A percentile compares a stretch with the other conserved stretches of the same genome.
phyloP scores from a whole-genome alignment of 2,888 invertebrate species.

The Scotopteryx bipunctaria region DNA sequence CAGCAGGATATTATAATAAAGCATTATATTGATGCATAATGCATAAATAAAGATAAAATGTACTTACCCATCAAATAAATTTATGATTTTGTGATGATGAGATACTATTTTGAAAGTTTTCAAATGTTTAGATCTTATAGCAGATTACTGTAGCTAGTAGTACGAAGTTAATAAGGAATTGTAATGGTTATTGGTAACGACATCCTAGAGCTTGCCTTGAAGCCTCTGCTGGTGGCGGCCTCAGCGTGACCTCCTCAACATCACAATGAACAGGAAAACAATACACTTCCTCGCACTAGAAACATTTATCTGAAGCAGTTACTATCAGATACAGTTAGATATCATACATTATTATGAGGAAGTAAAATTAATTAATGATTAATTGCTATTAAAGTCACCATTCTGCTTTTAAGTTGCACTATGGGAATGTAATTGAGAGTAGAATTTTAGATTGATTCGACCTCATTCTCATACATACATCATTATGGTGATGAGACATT shows the following conservation, averaged over 20 bases:
- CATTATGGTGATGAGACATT: slow-evolving; percentile 2
- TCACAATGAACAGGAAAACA: slow-evolving; percentile 48
- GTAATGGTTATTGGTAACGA: slow-evolving; percentile 30
- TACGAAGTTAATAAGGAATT: slow-evolving; percentile 5
- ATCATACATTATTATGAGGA: slow-evolving; percentile 3
- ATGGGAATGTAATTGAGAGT: slow-evolving; percentile 5
- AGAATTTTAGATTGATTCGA: not conserved
- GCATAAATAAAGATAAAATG: too few relatives aligned
- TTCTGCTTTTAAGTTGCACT: not conserved
- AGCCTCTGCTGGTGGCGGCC: slow-evolving; percentile 35
- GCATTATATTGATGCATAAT: too few relatives aligned
- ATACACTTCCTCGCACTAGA: slow-evolving; percentile 46
- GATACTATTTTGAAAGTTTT: too few relatives aligned
- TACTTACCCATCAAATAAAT: too few relatives aligned
- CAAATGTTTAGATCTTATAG: too few relatives aligned
- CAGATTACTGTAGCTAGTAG: not conserved
- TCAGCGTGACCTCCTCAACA: slow-evolving; percentile 47
- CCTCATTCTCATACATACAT: not conserved
- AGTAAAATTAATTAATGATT: slow-evolving; percentile 7
- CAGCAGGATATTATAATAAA: too few relatives aligned
- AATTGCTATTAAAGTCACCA: slow-evolving; percentile 1
- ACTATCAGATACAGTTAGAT: slow-evolving; percentile 25
- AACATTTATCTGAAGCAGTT: slow-evolving; percentile 36
- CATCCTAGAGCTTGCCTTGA: slow-evolving; percentile 41
- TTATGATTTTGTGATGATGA: too few relatives aligned